Base-by-base conservation (phyloP, 2,113 vertebrate genomes). In the Hydropotes inermis region DNA sequence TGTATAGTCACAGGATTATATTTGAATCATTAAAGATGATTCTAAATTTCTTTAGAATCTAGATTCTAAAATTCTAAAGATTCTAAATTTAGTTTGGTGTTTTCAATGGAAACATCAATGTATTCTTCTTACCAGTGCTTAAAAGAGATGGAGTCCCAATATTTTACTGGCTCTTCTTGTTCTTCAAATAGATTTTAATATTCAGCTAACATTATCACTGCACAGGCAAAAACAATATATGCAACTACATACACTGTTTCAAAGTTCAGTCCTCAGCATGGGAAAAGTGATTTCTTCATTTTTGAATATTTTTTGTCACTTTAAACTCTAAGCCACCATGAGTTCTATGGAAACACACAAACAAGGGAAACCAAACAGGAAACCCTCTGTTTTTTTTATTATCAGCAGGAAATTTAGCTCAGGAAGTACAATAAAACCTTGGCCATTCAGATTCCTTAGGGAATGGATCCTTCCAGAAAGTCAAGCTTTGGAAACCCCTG, bases 331-430 rank as follows among this genome's bases (percentile, higher is more conserved):
- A 2, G 0, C 10, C 82, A 30, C 47, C 85, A 43, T 81, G 21
- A 88, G 64, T 97, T 97, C 97, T 90, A 95, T 92, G 64, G 57
- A 90, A 97, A 97, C 97, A 82, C 25, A 86, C 94, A 98, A 98
- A 97, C 95, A 98, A 96, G 60, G 96, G 70, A 98, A 98, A 96
- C 61, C 15, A 55, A 97, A 98, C 92, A 98, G 98, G 91, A 97
- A 98, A 95, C 78, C 33, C 39, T 93, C 7, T 0, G 54, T 95
- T 94, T 96, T 96, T 95, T 89, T 64, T 85, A 96, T 98, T 97
- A 96, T 95, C 97, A 91, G 90, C 64, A 98, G 58, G 95, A 97
- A 98, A 92, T 78, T 98, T 64, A 97, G 58, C 90, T 98, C 93
- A 97, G 79, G 79, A 98, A 97, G 47, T 79, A 97, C 89, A 95